Evolutionary conservation across 2,888 invertebrate species (phyloP).

Genomic region (Ypsolopha scabrella): DNA sequence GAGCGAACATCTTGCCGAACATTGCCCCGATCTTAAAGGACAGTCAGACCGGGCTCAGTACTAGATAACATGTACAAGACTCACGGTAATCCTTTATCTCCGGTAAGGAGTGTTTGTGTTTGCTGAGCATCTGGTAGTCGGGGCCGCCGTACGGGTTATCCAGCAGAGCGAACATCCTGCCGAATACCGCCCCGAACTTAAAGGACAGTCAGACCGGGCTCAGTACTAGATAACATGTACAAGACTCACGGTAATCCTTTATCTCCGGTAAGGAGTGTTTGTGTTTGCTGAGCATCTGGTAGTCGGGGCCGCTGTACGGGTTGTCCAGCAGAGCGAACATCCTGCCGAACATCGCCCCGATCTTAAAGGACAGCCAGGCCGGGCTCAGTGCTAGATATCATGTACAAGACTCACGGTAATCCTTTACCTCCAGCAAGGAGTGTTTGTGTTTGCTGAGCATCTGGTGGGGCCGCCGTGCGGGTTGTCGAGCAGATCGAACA

Average conservation of each 20-base stretch:
- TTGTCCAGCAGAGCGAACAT: conserved; percentile 32
- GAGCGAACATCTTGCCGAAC: not conserved
- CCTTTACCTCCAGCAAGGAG: no score
- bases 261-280: conserved; percentile 11
- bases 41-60: not conserved
- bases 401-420: no score
- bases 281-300: conserved; percentile 26
- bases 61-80: no score
- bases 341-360: conserved; percentile 18
- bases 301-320: conserved; percentile 30
- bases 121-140: no score
- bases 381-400: no score
- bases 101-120: no score
- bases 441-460: no score
- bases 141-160: no score
- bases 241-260: conserved; percentile 1
- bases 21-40: not conserved
- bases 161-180: not conserved
- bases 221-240: no score
- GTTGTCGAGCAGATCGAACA: no score
- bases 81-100: conserved; percentile 4
- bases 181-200: not conserved
- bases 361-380: conserved; percentile 13
- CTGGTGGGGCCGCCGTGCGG: no score
- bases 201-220: not conserved